These are phyloP conservation scores for Himantopus leucocephalus DNA, from an alignment of 2,113 vertebrate species.

Conservation along the genomic window DNA sequence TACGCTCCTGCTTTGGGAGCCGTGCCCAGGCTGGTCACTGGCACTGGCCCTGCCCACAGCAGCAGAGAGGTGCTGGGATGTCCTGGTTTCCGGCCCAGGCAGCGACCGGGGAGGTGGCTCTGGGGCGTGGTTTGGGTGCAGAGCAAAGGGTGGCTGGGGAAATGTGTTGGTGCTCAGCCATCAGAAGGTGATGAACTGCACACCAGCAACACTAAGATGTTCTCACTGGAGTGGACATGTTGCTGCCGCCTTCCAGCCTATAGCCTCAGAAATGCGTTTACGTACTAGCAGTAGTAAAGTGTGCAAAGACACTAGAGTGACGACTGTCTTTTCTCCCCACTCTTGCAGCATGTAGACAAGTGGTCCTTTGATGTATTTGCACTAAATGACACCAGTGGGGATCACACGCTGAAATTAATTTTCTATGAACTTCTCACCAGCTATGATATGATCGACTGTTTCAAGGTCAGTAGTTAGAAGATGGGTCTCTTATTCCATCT, in stretches of 20 bases:
- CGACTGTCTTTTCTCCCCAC: neutral
- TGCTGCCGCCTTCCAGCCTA: neutral
- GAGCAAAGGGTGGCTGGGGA: neutral
- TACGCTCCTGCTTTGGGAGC: neutral
- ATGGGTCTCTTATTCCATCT: neutral
- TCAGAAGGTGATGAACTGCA: neutral
- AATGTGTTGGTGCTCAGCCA: neutral
- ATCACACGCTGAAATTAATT: constrained; percentile 90
- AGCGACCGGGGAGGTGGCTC: neutral
- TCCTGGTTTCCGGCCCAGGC: neutral
- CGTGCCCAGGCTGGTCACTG: neutral
- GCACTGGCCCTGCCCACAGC: too few relatives aligned
- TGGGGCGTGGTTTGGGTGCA: neutral
- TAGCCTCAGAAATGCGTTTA: neutral
- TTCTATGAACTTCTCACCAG: constrained; percentile 91
- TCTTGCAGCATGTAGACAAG: constrained; percentile 84
- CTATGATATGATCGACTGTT: constrained; percentile 88
- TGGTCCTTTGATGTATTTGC: constrained; percentile 91
- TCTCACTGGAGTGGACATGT: neutral
- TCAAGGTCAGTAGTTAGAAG: constrained; percentile 83
- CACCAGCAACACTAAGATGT: neutral
- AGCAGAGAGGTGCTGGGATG: neutral
- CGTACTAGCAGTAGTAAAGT: neutral
- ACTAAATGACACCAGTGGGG: constrained; percentile 86
- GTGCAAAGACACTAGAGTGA: neutral